Percentiles rank a stretch among this genome's conserved stretches.
These are phyloP conservation scores for Sphinx pinastri DNA, from an alignment of 2,888 invertebrate genomes.

Conservation along the genomic window DNA sequence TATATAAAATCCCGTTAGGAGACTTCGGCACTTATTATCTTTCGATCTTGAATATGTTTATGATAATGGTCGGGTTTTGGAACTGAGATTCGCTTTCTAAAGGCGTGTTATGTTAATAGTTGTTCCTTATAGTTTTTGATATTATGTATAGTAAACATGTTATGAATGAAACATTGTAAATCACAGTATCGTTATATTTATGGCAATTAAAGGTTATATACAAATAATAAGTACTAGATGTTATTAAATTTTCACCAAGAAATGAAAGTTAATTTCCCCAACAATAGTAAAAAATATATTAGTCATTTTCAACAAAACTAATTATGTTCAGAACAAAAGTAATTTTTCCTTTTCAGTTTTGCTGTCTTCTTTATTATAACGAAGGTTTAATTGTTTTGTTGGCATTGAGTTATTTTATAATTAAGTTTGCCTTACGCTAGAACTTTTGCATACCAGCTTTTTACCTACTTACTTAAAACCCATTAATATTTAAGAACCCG, in stretches of 20 bases:
- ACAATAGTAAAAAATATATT: slow-evolving; percentile 17
- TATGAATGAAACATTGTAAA: too few species aligned
- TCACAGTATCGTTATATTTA: too few species aligned
- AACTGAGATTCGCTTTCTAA: background rate
- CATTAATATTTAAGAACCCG: too few species aligned
- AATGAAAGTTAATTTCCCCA: slow-evolving; percentile 16
- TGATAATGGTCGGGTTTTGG: background rate
- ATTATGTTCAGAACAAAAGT: slow-evolving; percentile 24
- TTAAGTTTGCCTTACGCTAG: slow-evolving; percentile 4
- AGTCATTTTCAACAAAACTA: slow-evolving; percentile 13
- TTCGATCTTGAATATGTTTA: background rate
- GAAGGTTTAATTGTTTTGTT: slow-evolving; percentile 14
- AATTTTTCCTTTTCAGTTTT: slow-evolving; percentile 16
- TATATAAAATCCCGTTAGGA: slow-evolving; percentile 10
- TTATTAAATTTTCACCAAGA: background rate
- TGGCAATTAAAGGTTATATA: too few species aligned
- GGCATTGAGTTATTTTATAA: slow-evolving; percentile 18
- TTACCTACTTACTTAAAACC: background rate
- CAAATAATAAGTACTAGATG: background rate
- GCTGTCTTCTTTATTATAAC: slow-evolving; percentile 13
- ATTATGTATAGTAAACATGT: background rate
- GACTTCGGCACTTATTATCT: slow-evolving; percentile 9
- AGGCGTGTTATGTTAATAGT: background rate
- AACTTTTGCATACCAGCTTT: background rate
- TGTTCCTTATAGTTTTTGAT: too few species aligned